Evolutionary conservation across 2,113 vertebrate species (phyloP).

Genomic region (Sclerurus mexicanus): DNA sequence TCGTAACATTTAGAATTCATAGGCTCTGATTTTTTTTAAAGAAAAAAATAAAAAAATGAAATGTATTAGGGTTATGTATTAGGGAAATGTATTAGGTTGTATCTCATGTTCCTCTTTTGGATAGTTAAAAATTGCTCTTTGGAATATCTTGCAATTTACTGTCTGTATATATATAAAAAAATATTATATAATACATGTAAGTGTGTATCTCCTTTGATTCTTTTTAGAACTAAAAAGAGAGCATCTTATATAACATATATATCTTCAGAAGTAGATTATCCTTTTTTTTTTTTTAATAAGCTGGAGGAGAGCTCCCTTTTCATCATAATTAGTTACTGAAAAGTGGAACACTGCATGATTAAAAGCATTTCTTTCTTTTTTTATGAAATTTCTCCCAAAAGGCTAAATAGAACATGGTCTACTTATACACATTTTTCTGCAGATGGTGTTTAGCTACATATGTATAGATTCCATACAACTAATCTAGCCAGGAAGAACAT

Average conservation of each 20-base stretch:
- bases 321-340: constrained; percentile 24
- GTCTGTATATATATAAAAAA: neutral
- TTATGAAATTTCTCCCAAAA: neutral
- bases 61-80: neutral
- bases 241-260: constrained; percentile 20
- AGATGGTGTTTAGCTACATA: neutral
- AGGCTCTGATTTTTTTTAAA: neutral
- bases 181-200: neutral
- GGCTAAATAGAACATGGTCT: neutral
- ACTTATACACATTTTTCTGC: neutral
- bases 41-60: neutral
- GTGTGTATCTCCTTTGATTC: constrained; percentile 10
- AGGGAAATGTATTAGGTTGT: neutral
- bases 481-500: neutral
- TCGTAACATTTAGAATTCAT: neutral
- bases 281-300: neutral
- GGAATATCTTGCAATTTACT: neutral
- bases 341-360: constrained; percentile 26
- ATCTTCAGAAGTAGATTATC: neutral
- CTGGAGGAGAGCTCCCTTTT: neutral
- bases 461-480: neutral
- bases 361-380: neutral
- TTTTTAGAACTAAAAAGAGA: neutral
- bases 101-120: neutral
- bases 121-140: neutral